Base-by-base conservation (phyloP, 2,113 vertebrate species). In the Centropus bengalensis region DNA sequence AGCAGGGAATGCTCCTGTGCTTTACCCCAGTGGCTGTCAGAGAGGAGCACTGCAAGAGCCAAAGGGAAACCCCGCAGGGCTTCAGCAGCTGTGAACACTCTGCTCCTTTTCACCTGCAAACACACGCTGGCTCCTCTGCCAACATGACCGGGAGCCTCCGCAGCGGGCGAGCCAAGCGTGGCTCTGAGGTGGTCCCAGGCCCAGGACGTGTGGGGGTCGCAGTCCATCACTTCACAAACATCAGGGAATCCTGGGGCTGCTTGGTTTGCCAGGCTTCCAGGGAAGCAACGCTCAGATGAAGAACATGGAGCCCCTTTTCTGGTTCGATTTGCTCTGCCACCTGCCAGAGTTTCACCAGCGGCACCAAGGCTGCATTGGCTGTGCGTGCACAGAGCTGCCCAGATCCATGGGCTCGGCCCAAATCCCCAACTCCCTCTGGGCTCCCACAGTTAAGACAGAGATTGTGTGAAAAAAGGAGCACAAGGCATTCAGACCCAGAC, bases 381-480 rank as follows among this genome's bases (percentile, higher is more conserved):
- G 60, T 83, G 62, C 28, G 24, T 4, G 42, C 27, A 69, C 45
- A 66, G 90, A 86, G 93, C 78, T 26, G 32, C 68, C 67, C 81
- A 44, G 45, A 81, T 5, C 54, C 67, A 45, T 1, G 8, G 58
- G 88, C 66, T 92, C 76, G 14, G 5, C 73, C 68, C 85, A 63
- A 91, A 86, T 26, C 68, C 86, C 81, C 56, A 14, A 32, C 52
- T 27, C 71, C 60, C 79, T 79, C 21, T 44, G 84, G 93, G 83
- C 92, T 83, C 62, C 47, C 9, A 67, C 55, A 82, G 60, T 82
- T 74, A 74, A 38, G 92, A 89, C 22, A 44, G 89, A 95, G 71
- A 79, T 27, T 62, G 68, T 40, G 40, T 93, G 96, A 93, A 92
- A 85, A 82, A 59, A 94, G 92, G 89, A 82, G 91, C 89, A 81